Evolutionary conservation across 2,113 vertebrate genomes (phyloP).

Genomic region (Aspiorhynchus laticeps): DNA sequence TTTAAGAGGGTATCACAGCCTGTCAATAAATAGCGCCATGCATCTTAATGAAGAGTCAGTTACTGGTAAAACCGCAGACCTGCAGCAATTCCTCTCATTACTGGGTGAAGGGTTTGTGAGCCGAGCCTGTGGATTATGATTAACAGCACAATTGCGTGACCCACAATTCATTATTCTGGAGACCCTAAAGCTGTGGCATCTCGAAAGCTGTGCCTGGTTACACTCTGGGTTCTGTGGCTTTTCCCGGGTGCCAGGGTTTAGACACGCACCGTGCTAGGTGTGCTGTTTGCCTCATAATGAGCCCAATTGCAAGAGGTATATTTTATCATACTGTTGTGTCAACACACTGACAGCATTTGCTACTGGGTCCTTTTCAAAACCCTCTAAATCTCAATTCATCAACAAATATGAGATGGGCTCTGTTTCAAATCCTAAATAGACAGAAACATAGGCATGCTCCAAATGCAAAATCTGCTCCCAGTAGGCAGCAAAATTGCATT

Average conservation of each 20-base stretch:
- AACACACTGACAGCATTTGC: background rate
- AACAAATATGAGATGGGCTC: background rate
- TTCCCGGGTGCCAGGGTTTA: constrained; percentile 6
- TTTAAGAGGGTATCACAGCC: constrained; percentile 3
- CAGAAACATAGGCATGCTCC: background rate
- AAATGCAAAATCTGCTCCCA: background rate
- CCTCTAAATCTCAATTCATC: constrained; percentile 1
- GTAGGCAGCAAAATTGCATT: background rate
- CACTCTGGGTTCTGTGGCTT: background rate
- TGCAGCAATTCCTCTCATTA: background rate
- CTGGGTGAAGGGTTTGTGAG: background rate
- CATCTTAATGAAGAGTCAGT: background rate
- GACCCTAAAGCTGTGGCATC: constrained; percentile 19
- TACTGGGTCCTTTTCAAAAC: background rate
- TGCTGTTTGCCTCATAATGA: constrained; percentile 51
- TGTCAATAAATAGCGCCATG: background rate
- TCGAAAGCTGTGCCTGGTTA: background rate
- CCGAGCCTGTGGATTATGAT: background rate
- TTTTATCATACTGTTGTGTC: background rate
- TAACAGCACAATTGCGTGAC: constrained; percentile 36
- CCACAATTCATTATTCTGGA: constrained; percentile 43
- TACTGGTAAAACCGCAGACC: background rate
- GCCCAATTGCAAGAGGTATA: constrained; percentile 36
- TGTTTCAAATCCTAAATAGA: background rate
- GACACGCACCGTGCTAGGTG: constrained; percentile 63